Evolutionary conservation across 30 jellyfish, hydroid and myxozoan genomes (phyloP).

Genomic region (Mastigias papua): DNA sequence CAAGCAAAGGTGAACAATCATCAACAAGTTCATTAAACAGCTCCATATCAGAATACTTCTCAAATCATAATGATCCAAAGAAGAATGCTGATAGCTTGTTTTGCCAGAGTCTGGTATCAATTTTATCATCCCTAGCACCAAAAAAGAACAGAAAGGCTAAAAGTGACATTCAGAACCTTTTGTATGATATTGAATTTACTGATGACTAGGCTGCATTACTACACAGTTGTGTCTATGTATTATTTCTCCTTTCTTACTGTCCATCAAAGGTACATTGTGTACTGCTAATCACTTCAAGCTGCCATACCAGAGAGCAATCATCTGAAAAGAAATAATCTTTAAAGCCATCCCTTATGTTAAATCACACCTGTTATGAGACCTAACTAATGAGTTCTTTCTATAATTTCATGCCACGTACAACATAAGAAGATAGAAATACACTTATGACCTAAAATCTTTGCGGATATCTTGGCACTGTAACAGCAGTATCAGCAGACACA

Average conservation of each 20-base stretch:
- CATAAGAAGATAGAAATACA: too few species aligned
- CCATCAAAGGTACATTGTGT: conserved; percentile 50
- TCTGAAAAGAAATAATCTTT: conserved; percentile 75
- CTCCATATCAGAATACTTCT: conserved; percentile 28
- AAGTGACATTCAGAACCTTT: conserved; percentile 32
- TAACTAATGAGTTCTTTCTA: too few species aligned
- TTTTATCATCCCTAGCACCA: conserved; percentile 58
- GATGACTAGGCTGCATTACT: conserved; percentile 19
- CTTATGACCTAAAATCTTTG: too few species aligned
- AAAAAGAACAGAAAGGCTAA: conserved; percentile 31
- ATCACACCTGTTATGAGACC: conserved; percentile 61
- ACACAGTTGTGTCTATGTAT: neutral
- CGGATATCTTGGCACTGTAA: too few species aligned
- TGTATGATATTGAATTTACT: conserved; percentile 52
- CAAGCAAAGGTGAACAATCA: conserved; percentile 35
- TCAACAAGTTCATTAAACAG: conserved; percentile 51
- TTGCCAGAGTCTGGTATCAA: conserved; percentile 69
- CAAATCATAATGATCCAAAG: conserved; percentile 11
- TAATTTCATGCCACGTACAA: too few species aligned
- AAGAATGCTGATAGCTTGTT: conserved; percentile 40
- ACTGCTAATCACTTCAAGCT: conserved; percentile 62
- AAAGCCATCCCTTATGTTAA: conserved; percentile 70
- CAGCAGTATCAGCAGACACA: too few species aligned
- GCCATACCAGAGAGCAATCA: conserved; percentile 81
- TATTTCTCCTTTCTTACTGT: conserved; percentile 18